A percentile compares a stretch with the other conserved stretches of the same genome.
Evolutionary conservation across 2,797 vertebrate species (phyloP).

Genomic region (Garrulus glandarius): DNA sequence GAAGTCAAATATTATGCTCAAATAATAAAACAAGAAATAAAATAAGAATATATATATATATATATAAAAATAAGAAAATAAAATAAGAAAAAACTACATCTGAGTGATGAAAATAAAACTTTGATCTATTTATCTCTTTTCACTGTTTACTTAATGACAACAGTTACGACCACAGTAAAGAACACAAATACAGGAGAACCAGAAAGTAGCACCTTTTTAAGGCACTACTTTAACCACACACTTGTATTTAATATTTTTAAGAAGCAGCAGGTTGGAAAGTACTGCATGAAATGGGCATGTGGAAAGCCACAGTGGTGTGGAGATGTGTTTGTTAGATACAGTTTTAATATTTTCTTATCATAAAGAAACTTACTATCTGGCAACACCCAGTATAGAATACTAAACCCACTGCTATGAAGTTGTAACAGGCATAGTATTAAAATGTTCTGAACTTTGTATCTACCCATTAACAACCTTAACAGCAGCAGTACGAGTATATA

Average conservation of each 20-base stretch:
- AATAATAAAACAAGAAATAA: too few relatives aligned
- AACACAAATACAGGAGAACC: background rate
- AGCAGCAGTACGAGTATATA: background rate
- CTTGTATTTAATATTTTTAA: background rate
- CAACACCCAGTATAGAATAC: accelerated
- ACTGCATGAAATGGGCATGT: background rate
- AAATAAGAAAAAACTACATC: background rate
- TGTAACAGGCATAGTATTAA: background rate
- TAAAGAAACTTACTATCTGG: background rate
- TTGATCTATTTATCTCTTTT: background rate
- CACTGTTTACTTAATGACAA: background rate
- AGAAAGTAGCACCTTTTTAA: background rate
- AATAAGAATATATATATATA: too few relatives aligned
- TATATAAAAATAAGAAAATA: too few relatives aligned
- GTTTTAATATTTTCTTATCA: background rate
- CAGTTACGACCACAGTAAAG: background rate
- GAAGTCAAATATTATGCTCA: too few relatives aligned
- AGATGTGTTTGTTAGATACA: background rate
- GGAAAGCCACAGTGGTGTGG: background rate
- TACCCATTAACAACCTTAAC: background rate
- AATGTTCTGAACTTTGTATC: background rate
- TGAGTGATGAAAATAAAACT: background rate
- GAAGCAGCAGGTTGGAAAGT: background rate
- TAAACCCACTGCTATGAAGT: background rate
- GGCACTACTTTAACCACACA: background rate